These are phyloP conservation scores for Trissolcus basalis DNA, from an alignment of 1,140 invertebrate genomes.

Conservation along the genomic window DNA sequence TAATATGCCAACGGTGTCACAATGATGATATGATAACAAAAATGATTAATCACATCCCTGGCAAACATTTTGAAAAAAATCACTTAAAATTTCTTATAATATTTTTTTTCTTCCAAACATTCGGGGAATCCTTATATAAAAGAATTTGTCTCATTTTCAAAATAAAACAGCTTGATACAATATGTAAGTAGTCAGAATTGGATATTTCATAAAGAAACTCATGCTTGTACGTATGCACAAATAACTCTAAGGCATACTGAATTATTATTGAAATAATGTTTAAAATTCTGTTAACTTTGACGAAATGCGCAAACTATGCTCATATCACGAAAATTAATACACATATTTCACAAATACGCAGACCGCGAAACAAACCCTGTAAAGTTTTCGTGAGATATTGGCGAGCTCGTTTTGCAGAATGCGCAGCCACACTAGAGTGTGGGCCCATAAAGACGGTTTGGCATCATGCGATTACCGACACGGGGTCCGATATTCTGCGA, in stretches of 20 bases:
- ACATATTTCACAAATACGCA: conserved; percentile 54
- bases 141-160: too few species aligned
- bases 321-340: conserved; percentile 55
- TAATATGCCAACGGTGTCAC: too few species aligned
- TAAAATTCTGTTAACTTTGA: conserved; percentile 37
- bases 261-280: conserved; percentile 39
- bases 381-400: conserved; percentile 50
- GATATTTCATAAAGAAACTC: not conserved
- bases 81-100: too few species aligned
- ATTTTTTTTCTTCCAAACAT: too few species aligned
- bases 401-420: conserved; percentile 40
- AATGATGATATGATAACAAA: too few species aligned
- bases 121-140: too few species aligned
- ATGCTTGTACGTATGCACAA: conserved; percentile 22
- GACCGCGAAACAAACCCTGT: conserved; percentile 42
- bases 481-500: conserved; percentile 24
- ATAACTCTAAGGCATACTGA: conserved; percentile 1
- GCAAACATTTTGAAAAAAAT: too few species aligned
- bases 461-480: conserved; percentile 29
- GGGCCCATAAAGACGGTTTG: conserved; percentile 16
- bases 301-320: conserved; percentile 55
- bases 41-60: too few species aligned
- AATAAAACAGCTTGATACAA: too few species aligned
- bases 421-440: conserved; percentile 20
- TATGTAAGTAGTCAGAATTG: not conserved